Conservation (phyloP, 2,113 vertebrate species). For the Vidua macroura region DNA sequence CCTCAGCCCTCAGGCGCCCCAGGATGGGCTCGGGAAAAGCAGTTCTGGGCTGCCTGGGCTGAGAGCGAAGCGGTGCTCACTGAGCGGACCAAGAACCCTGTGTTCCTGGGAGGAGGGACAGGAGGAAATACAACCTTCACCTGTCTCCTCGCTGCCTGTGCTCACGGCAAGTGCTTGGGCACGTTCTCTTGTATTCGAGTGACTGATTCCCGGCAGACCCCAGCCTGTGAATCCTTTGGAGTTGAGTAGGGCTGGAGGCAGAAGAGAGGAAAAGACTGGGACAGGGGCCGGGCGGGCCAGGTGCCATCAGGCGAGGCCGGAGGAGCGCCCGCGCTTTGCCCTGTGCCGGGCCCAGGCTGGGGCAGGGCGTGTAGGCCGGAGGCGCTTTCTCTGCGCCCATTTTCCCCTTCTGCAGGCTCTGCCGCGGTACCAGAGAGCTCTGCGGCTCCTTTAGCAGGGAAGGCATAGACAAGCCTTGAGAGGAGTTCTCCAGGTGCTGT, state of each 20-base stretch:
- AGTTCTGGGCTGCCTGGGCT: rapidly evolving
- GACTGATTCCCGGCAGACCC: not conserved
- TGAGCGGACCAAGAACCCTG: rapidly evolving
- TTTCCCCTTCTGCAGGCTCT: rapidly evolving
- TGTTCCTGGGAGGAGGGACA: rapidly evolving
- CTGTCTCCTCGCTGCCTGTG: rapidly evolving
- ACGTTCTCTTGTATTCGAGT: rapidly evolving
- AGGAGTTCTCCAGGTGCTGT: too few species aligned
- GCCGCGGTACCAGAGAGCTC: rapidly evolving
- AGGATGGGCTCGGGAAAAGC: rapidly evolving
- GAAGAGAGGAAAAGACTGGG: too few species aligned
- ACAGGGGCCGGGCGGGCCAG: not conserved
- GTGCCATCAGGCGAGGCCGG: rapidly evolving
- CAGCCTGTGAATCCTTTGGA: not conserved
- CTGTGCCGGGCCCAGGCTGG: rapidly evolving
- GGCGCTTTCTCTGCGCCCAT: rapidly evolving
- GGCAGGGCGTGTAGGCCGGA: rapidly evolving
- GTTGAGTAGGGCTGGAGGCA: not conserved
- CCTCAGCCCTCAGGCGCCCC: rapidly evolving
- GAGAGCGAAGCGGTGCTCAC: rapidly evolving
- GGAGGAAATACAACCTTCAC: rapidly evolving
- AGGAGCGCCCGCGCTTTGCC: rapidly evolving
- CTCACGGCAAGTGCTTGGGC: not conserved
- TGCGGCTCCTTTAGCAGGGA: rapidly evolving
- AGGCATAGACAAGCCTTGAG: rapidly evolving